Base-by-base conservation (phyloP, 2,888 invertebrate genomes). In the Melanostoma scalare region DNA sequence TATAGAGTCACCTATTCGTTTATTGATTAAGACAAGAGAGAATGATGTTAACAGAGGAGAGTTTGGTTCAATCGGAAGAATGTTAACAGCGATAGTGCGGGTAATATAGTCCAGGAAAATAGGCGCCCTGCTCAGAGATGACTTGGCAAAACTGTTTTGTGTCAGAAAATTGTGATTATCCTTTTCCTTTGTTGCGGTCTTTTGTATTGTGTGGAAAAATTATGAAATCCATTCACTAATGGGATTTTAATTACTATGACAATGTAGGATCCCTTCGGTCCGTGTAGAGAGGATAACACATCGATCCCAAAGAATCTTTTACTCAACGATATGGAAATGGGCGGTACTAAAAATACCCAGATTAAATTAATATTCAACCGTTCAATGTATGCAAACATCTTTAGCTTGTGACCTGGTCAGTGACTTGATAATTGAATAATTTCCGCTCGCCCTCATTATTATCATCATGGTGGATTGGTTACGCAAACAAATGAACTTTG, bases 181-280 rank as follows among this genome's bases (percentile, higher is more conserved):
- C 53, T 38, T 40, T 35, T 63, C 61, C 63, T 77, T 63, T 71
- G 48, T 69, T 40, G 40, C 38, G 35, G 33, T 50, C 30, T 58
- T n/a, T 52, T 68, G 44, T 36, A 58, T 68, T 50, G 20, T 53
- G 56, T 53, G 9, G 31, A 52, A 40, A 61, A 38, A 52, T 60
- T 20, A 63, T 50, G 38, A 63, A 48, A 20, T 48, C 38, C 9
- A 63, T 10, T 44, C 30, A 63, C 40, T 81, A 81, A 81, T 81
- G 76, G 69, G 60, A 72, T 67, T 76, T 76, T 76, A 81, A 81
- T 81, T 56, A 81, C 76, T 58, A 65, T 58, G 65, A 52, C 63
- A 52, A 60, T 65, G 77, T 65, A 56, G 63, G 56, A 58, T 35
- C 40, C 9, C 9, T 50, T 31, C 31, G 8, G 0, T 48, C 2